These are phyloP conservation scores for Mesoclemmys tuberculata DNA, from an alignment of 2,113 vertebrate species.

Conservation along the genomic window DNA sequence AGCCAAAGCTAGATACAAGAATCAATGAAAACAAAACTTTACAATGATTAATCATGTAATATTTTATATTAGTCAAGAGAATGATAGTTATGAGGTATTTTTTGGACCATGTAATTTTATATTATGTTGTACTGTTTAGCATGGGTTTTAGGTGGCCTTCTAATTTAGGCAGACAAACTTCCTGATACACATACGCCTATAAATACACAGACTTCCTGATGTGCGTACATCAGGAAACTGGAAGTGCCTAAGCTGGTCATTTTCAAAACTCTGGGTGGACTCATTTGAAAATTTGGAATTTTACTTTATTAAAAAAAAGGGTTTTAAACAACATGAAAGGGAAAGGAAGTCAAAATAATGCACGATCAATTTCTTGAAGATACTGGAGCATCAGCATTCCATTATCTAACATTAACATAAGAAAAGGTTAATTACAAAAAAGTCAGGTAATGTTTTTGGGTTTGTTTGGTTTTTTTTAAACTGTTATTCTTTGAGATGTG, in stretches of 20 bases:
- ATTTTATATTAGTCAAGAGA: accelerated
- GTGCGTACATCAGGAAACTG: background rate
- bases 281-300: background rate
- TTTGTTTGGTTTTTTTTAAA: background rate
- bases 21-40: background rate
- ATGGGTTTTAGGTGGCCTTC: accelerated
- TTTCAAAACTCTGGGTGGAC: background rate
- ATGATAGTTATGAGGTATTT: background rate
- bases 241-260: accelerated
- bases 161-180: background rate
- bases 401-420: background rate
- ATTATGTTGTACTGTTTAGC: background rate
- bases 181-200: accelerated
- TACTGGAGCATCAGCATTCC: accelerated
- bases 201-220: accelerated
- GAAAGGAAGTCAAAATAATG: background rate
- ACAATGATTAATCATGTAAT: background rate
- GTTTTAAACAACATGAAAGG: background rate
- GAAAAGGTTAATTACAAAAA: background rate
- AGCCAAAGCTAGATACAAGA: background rate
- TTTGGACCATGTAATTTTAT: background rate
- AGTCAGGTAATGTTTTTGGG: too few relatives aligned
- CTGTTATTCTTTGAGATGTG: too few relatives aligned
- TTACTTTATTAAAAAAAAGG: background rate
- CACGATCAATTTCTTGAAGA: background rate